phyloP scores from a whole-genome alignment of 2,888 invertebrate genomes.

The Cheilosia vulpina region DNA sequence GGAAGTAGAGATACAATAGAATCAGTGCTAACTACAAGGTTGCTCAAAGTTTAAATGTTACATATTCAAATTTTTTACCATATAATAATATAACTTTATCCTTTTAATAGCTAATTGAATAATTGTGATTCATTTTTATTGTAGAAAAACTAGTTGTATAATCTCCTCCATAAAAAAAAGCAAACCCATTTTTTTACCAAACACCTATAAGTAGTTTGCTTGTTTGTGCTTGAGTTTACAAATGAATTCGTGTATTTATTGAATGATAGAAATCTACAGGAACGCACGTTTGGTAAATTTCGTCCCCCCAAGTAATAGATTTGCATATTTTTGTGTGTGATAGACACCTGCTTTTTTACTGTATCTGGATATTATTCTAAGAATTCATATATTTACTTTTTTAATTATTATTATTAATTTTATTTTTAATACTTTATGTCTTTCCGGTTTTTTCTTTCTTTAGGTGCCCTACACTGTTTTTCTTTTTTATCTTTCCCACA shows the following conservation, averaged over 20 bases:
- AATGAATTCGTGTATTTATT: constrained; percentile 38
- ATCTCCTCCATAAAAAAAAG: constrained; percentile 23
- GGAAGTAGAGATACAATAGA: constrained; percentile 84
- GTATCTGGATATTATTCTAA: constrained; percentile 13
- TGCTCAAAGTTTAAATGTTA: constrained; percentile 75
- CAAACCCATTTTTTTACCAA: neutral
- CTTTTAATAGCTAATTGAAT: constrained; percentile 26
- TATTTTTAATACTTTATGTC: too few relatives aligned
- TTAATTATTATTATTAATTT: neutral
- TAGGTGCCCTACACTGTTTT: neutral
- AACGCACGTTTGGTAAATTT: neutral
- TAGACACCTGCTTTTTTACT: constrained; percentile 4
- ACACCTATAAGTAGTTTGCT: constrained; percentile 53
- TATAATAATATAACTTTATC: constrained; percentile 3
- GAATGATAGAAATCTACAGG: neutral
- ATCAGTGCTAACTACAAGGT: constrained; percentile 84
- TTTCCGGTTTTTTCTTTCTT: neutral
- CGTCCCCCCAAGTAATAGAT: neutral
- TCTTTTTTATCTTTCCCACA: too few relatives aligned
- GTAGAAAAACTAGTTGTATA: constrained; percentile 56
- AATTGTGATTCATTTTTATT: constrained; percentile 38
- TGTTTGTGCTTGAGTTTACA: constrained; percentile 56
- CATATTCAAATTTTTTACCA: neutral
- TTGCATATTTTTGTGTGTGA: neutral
- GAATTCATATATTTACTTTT: too few relatives aligned